These are phyloP conservation scores for Bombyx mori DNA, from an alignment of 1,140 invertebrate genomes.

Conservation along the genomic window DNA sequence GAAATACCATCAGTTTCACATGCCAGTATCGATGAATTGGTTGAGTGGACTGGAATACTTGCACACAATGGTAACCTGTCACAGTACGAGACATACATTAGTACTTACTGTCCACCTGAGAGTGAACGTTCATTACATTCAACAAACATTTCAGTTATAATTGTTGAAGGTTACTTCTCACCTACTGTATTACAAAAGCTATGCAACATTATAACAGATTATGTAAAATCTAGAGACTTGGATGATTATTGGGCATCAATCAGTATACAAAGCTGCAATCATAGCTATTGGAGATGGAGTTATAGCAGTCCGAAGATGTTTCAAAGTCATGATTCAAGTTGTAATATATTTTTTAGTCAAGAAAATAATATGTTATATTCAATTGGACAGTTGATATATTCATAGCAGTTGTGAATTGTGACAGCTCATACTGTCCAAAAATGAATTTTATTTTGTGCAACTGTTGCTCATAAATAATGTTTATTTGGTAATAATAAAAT, in stretches of 20 bases:
- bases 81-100: slow-evolving; percentile 39
- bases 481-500: no score
- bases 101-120: slow-evolving; percentile 42
- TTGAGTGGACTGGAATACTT: slow-evolving; percentile 59
- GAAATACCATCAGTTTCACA: slow-evolving; percentile 42
- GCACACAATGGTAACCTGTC: slow-evolving; percentile 31
- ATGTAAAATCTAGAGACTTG: slow-evolving; percentile 33
- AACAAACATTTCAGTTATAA: slow-evolving; percentile 36
- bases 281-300: slow-evolving; percentile 43
- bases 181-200: slow-evolving; percentile 28
- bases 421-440: no score
- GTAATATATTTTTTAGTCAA: slow-evolving; percentile 44
- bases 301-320: slow-evolving; percentile 32
- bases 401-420: slow-evolving; percentile 13
- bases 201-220: slow-evolving; percentile 26
- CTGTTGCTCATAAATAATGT: no score
- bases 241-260: slow-evolving; percentile 45
- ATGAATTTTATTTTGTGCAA: neutral
- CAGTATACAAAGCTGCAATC: slow-evolving; percentile 49
- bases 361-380: slow-evolving; percentile 28
- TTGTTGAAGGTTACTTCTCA: slow-evolving; percentile 45
- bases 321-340: slow-evolving; percentile 45
- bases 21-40: slow-evolving; percentile 39
- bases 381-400: slow-evolving; percentile 55
- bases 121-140: slow-evolving; percentile 31